Conservation (phyloP, 2,888 invertebrate species). For the Synanthedon tipuliformis region DNA sequence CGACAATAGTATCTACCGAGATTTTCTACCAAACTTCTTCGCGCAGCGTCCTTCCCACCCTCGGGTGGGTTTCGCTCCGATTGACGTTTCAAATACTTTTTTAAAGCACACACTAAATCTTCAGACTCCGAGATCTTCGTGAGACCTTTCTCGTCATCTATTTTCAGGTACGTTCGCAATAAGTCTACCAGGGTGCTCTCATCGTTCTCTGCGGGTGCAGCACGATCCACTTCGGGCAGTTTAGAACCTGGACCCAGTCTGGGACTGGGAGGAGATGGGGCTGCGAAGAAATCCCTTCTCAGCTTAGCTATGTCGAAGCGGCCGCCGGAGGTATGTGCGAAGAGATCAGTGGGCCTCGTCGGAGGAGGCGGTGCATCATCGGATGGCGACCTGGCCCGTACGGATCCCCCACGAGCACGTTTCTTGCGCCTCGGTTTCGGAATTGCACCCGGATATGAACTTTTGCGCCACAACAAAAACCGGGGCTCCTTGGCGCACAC, state of each 20-base stretch:
- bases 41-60: conserved; percentile 39
- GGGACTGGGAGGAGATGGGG: conserved; percentile 39
- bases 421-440: conserved; percentile 69
- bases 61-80: conserved; percentile 41
- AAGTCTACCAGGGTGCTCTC: conserved; percentile 72
- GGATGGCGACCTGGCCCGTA: conserved; percentile 74
- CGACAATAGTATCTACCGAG: conserved; percentile 76
- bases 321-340: conserved; percentile 69
- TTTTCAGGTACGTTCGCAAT: conserved; percentile 74
- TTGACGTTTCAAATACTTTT: conserved; percentile 65
- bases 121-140: conserved; percentile 65
- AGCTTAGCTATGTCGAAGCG: conserved; percentile 77
- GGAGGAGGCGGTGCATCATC: conserved; percentile 69
- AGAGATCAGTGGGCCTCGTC: conserved; percentile 57
- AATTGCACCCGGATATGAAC: conserved; percentile 82
- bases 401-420: conserved; percentile 75
- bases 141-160: conserved; percentile 66
- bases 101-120: conserved; percentile 74
- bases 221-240: conserved; percentile 57
- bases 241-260: conserved; percentile 18
- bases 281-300: conserved; percentile 74
- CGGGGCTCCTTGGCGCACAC: conserved; percentile 82
- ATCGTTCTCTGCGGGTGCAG: conserved; percentile 53
- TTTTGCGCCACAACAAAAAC: conserved; percentile 85
- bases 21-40: conserved; percentile 73